These are phyloP conservation scores for Xanthorhoe spadicearia DNA, from an alignment of 2,888 invertebrate species.

Conservation along the genomic window DNA sequence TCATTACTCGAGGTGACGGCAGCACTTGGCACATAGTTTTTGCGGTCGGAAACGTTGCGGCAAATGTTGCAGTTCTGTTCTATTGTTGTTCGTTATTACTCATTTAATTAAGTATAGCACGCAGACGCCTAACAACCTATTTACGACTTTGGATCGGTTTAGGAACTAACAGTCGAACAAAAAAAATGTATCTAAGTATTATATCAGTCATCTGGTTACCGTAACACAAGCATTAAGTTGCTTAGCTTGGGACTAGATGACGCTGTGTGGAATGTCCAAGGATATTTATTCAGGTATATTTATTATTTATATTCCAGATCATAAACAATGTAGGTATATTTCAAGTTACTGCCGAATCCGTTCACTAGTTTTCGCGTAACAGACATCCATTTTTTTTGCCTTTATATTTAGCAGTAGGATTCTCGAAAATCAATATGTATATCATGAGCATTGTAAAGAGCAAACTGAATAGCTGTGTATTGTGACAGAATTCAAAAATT, in stretches of 20 bases:
- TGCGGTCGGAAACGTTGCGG: constrained; percentile 46
- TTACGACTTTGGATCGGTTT: neutral
- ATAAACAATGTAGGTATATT: too few relatives aligned
- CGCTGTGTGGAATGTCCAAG: too few relatives aligned
- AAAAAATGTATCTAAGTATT: too few relatives aligned
- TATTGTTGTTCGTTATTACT: constrained; percentile 49
- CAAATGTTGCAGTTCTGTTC: constrained; percentile 45
- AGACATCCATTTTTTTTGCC: too few relatives aligned
- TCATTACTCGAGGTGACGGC: constrained; percentile 58
- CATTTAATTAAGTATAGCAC: constrained; percentile 42
- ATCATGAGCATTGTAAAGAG: neutral
- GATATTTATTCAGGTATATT: too few relatives aligned
- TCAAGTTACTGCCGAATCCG: too few relatives aligned
- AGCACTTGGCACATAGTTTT: constrained; percentile 52
- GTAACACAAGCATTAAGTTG: constrained; percentile 28
- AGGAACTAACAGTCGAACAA: neutral
- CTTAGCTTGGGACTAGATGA: too few relatives aligned
- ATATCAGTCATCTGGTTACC: constrained; percentile 21
- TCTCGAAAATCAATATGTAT: neutral
- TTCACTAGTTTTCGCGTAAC: too few relatives aligned
- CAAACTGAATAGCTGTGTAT: constrained; percentile 3
- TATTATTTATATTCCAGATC: too few relatives aligned
- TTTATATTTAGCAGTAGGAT: too few relatives aligned
- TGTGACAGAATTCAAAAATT: constrained; percentile 16
- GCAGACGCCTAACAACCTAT: neutral